phyloP scores from a whole-genome alignment of 2,888 invertebrate genomes.

The Chorisops tibialis region DNA sequence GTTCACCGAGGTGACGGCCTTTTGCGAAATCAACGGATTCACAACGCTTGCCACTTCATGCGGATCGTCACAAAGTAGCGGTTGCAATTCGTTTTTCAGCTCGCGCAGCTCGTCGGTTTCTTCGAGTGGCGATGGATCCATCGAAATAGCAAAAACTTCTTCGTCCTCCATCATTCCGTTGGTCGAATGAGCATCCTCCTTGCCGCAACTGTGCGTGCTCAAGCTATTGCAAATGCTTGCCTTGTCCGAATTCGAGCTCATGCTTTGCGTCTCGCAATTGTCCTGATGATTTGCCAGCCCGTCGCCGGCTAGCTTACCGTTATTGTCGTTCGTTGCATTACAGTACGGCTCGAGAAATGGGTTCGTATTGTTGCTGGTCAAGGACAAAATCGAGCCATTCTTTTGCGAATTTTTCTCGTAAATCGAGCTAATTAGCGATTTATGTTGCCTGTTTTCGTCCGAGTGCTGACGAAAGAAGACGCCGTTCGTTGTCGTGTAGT shows the following conservation, averaged over 20 bases:
- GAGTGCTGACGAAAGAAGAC: slow-evolving; percentile 28
- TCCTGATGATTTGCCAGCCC: slow-evolving; percentile 50
- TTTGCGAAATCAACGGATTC: slow-evolving; percentile 52
- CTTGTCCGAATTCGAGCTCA: slow-evolving; percentile 57
- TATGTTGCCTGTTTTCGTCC: slow-evolving; percentile 27
- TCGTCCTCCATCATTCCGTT: slow-evolving; percentile 33
- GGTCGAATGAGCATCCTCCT: slow-evolving; percentile 28
- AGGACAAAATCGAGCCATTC: slow-evolving; percentile 30
- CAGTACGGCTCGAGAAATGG: slow-evolving; percentile 51
- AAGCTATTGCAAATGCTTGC: slow-evolving; percentile 34
- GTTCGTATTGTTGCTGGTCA: slow-evolving; percentile 46
- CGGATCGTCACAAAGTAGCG: slow-evolving; percentile 47
- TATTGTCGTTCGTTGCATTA: slow-evolving; percentile 24
- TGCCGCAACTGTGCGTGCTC: slow-evolving; percentile 30
- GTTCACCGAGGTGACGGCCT: slow-evolving; percentile 63
- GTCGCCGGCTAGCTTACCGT: background rate
- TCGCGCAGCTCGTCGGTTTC: slow-evolving; percentile 48
- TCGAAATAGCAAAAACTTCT: slow-evolving; percentile 34
- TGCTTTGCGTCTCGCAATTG: slow-evolving; percentile 56
- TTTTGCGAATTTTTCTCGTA: slow-evolving; percentile 21
- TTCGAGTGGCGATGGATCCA: slow-evolving; percentile 35
- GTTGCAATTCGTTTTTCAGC: slow-evolving; percentile 51
- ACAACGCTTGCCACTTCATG: slow-evolving; percentile 45
- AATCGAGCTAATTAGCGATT: slow-evolving; percentile 4
- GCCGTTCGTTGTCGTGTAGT: slow-evolving; percentile 38